phyloP scores from a whole-genome alignment of 2,797 vertebrate genomes.

The Characodon lateralis region DNA sequence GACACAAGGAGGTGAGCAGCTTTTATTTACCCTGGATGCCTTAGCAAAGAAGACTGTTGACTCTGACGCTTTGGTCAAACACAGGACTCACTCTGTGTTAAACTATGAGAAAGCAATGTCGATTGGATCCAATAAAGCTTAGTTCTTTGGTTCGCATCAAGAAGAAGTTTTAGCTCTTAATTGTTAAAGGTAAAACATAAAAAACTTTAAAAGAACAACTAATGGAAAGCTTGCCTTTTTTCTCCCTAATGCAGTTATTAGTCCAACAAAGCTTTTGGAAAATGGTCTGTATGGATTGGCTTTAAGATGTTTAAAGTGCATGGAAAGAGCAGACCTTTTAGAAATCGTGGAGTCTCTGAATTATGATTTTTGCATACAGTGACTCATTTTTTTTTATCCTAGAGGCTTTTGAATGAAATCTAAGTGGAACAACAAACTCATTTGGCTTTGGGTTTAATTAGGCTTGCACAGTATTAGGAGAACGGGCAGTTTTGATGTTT shows the following conservation, averaged over 20 bases:
- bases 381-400: constrained; percentile 5
- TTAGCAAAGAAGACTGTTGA: constrained; percentile 61
- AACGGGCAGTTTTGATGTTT: background rate
- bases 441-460: background rate
- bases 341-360: background rate
- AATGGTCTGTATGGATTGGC: constrained; percentile 28
- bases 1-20: constrained; percentile 52
- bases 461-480: background rate
- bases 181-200: background rate
- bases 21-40: constrained; percentile 55
- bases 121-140: background rate
- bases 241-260: constrained; percentile 43
- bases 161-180: background rate
- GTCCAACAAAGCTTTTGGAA: constrained; percentile 34
- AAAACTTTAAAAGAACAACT: constrained; percentile 1
- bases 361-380: background rate
- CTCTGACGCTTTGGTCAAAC: constrained; percentile 44
- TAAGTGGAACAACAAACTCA: no score
- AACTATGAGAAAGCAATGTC: background rate
- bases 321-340: constrained; percentile 37
- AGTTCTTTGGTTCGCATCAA: background rate
- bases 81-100: background rate
- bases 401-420: background rate
- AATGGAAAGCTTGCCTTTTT: background rate
- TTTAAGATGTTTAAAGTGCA: constrained; percentile 41